These are phyloP conservation scores for Agelastica alni DNA, from an alignment of 2,888 invertebrate species.

Conservation along the genomic window DNA sequence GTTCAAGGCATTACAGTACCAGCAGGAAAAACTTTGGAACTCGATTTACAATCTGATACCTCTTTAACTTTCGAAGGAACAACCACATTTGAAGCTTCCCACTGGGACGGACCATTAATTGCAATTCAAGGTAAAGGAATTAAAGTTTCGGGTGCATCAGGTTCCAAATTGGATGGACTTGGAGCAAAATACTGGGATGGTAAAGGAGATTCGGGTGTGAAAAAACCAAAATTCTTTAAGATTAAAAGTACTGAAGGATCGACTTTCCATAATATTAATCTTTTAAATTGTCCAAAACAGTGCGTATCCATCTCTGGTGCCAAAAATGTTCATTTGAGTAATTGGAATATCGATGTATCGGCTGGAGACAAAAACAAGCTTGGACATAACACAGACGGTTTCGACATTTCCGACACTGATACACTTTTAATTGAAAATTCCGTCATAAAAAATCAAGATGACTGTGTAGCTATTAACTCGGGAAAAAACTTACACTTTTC, in stretches of 20 bases:
- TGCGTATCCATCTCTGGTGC: constrained; percentile 32
- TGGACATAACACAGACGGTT: constrained; percentile 37
- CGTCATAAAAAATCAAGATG: constrained; percentile 34
- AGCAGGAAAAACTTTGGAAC: constrained; percentile 12
- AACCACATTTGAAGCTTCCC: constrained; percentile 8
- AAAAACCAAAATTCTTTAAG: constrained; percentile 36
- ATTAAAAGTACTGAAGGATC: constrained; percentile 31
- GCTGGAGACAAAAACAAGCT: constrained; percentile 30
- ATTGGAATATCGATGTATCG: constrained; percentile 35
- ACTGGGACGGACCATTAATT: constrained; percentile 22
- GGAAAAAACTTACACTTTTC: constrained; percentile 26
- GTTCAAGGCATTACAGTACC: constrained; percentile 12
- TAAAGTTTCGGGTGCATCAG: constrained; percentile 17
- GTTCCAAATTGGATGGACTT: constrained; percentile 32
- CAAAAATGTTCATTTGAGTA: constrained; percentile 22
- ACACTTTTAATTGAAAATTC: constrained; percentile 22
- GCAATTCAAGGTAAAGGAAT: constrained; percentile 5
- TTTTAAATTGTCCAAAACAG: constrained; percentile 33
- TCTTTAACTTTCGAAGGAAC: constrained; percentile 18
- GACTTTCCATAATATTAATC: constrained; percentile 28
- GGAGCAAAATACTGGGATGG: constrained; percentile 39
- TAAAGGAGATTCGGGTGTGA: constrained; percentile 29
- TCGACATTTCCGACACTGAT: constrained; percentile 29
- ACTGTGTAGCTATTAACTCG: constrained; percentile 34
- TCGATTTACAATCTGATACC: constrained; percentile 16